A percentile compares a stretch with the other conserved stretches of the same genome.
Evolutionary conservation across 1,140 invertebrate genomes (phyloP).

Genomic region (Drosophila pandora): DNA sequence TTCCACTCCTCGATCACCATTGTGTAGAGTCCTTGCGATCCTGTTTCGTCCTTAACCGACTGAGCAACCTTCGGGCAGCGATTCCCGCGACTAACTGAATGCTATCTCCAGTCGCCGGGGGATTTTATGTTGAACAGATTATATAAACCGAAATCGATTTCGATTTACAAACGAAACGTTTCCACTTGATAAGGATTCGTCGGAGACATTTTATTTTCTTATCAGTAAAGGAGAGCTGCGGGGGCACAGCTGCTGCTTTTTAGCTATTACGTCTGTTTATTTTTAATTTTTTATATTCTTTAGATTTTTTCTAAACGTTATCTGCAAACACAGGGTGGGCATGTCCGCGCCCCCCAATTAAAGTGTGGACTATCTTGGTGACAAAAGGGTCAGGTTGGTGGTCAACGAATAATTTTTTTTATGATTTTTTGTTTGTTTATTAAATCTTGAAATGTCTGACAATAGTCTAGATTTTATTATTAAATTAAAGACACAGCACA

Average conservation of each 20-base stretch:
- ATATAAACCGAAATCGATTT: slow-evolving; percentile 44
- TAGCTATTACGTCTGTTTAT: not conserved
- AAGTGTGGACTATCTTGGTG: not conserved
- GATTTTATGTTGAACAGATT: slow-evolving; percentile 37
- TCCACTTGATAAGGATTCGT: slow-evolving; percentile 59
- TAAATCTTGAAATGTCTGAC: slow-evolving; percentile 17
- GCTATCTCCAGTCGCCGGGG: not conserved
- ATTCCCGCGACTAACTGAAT: slow-evolving; percentile 34
- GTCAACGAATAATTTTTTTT: not conserved
- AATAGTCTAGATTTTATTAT: slow-evolving; percentile 15
- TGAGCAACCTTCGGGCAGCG: slow-evolving; percentile 9
- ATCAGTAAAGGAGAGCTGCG: slow-evolving; percentile 11
- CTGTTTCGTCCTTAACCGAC: not conserved
- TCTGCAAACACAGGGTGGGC: slow-evolving; percentile 14
- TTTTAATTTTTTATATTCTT: slow-evolving; percentile 8
- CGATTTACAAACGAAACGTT: slow-evolving; percentile 45
- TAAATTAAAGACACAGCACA: not conserved
- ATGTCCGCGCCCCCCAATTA: not conserved
- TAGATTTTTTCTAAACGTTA: slow-evolving; percentile 1
- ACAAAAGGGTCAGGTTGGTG: slow-evolving; percentile 19
- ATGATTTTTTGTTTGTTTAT: not conserved
- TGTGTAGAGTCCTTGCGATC: slow-evolving; percentile 19
- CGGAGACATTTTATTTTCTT: not conserved
- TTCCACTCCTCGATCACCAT: slow-evolving; percentile 81
- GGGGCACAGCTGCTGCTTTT: slow-evolving; percentile 21